phyloP scores from a whole-genome alignment of 2,113 vertebrate genomes.

The Oplegnathus fasciatus region DNA sequence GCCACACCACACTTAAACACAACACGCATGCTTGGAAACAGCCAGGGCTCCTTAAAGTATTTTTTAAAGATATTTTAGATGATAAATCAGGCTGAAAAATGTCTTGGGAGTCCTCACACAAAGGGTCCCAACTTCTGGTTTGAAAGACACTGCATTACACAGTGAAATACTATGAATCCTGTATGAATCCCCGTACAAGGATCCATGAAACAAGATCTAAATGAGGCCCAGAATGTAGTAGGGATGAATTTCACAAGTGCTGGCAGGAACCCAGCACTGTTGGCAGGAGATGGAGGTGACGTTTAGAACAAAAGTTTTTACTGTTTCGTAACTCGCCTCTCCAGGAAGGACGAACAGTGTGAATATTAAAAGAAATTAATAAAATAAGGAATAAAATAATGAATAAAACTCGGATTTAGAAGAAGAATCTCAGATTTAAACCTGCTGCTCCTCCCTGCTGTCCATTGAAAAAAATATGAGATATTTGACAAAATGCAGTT shows the following conservation, averaged over 20 bases:
- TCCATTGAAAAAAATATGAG: neutral
- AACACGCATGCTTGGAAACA: no score
- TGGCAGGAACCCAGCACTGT: constrained; percentile 20
- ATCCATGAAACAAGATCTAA: constrained; percentile 10
- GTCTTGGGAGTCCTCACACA: no score
- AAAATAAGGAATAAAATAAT: constrained; percentile 23
- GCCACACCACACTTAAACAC: no score
- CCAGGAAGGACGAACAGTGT: constrained; percentile 17
- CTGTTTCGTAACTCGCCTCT: constrained; percentile 45
- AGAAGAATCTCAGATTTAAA: neutral
- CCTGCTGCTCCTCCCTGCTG: neutral
- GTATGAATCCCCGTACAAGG: neutral
- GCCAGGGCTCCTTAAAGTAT: no score
- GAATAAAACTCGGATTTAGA: constrained; percentile 42
- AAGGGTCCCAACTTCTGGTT: neutral
- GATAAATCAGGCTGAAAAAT: neutral
- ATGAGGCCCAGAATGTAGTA: constrained; percentile 8
- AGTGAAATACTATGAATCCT: neutral
- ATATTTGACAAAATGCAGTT: no score
- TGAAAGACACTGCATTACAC: neutral
- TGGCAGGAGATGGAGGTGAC: constrained; percentile 34
- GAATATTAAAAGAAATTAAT: constrained; percentile 17
- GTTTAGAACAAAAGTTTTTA: constrained; percentile 34
- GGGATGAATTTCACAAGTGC: constrained; percentile 54
- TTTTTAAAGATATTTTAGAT: neutral